A percentile compares a stretch with the other conserved stretches of the same genome.
Conservation (phyloP, 2,888 invertebrate species). For the Nysson spinosus region DNA sequence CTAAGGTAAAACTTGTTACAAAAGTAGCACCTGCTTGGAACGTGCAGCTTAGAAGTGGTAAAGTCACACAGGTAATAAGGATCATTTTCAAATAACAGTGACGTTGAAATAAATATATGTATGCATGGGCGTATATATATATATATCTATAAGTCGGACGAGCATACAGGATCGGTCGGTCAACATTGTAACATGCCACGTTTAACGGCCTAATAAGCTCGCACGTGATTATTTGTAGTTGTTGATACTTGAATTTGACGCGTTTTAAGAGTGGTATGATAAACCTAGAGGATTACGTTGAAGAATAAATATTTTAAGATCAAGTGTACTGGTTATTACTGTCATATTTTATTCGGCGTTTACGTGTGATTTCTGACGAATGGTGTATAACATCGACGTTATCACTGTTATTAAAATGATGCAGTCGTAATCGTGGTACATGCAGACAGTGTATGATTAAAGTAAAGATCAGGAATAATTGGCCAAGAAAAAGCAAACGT, state of each 20-base stretch:
- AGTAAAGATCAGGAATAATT: constrained; percentile 30
- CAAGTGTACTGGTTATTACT: constrained; percentile 5
- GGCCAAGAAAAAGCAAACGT: constrained; percentile 3
- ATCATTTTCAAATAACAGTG: no score
- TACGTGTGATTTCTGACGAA: background rate
- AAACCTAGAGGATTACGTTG: background rate
- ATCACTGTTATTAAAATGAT: constrained; percentile 32
- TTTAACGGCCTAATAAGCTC: background rate
- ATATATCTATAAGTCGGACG: no score
- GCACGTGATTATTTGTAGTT: background rate
- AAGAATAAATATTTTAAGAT: background rate
- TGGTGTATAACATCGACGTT: constrained; percentile 3
- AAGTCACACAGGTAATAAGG: no score
- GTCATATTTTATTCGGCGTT: constrained; percentile 2
- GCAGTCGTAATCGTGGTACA: constrained; percentile 21
- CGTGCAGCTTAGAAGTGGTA: no score
- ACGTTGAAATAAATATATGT: no score
- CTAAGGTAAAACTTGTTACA: background rate
- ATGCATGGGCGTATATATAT: no score
- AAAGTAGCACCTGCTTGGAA: background rate
- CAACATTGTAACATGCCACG: background rate
- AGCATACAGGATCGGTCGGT: no score
- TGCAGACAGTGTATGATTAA: constrained; percentile 8
- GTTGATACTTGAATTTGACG: constrained; percentile 7
- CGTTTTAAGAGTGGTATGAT: background rate